These are phyloP conservation scores for Rhagophthalmus giganteus DNA, from an alignment of 2,888 invertebrate genomes.

Conservation along the genomic window DNA sequence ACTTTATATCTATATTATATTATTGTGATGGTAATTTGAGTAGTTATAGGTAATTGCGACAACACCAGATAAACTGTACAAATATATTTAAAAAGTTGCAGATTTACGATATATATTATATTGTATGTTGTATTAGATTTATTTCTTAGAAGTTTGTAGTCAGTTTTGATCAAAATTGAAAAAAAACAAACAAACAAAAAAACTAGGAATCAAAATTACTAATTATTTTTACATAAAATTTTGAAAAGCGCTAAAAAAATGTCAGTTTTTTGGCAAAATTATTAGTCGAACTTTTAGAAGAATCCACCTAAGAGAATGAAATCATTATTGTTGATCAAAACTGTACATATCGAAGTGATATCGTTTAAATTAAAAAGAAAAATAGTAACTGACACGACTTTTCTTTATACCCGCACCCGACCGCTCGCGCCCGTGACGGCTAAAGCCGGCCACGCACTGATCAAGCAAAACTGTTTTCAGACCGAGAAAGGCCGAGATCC, in stretches of 20 bases:
- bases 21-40: conserved; percentile 53
- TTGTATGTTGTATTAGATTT: conserved; percentile 52
- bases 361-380: conserved; percentile 46
- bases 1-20: conserved; percentile 41
- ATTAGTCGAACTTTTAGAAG: no score
- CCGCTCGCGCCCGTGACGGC: no score
- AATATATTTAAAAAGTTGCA: conserved; percentile 38
- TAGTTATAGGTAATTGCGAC: conserved; percentile 37
- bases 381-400: no score
- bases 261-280: no score
- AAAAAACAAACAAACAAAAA: conserved; percentile 2
- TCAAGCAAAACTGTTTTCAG: no score
- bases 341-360: conserved; percentile 53
- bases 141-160: conserved; percentile 34
- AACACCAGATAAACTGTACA: conserved; percentile 56
- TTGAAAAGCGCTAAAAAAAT: no score
- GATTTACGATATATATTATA: conserved; percentile 48
- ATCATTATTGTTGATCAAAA: conserved; percentile 21
- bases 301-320: no score
- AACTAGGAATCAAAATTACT: not conserved
- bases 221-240: not conserved
- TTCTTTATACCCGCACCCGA: no score
- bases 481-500: no score
- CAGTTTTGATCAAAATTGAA: conserved; percentile 28
- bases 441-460: no score